Percentiles rank a stretch among this genome's conserved stretches.
phyloP scores from a whole-genome alignment of 2,888 invertebrate species.

The Fragum fragum region DNA sequence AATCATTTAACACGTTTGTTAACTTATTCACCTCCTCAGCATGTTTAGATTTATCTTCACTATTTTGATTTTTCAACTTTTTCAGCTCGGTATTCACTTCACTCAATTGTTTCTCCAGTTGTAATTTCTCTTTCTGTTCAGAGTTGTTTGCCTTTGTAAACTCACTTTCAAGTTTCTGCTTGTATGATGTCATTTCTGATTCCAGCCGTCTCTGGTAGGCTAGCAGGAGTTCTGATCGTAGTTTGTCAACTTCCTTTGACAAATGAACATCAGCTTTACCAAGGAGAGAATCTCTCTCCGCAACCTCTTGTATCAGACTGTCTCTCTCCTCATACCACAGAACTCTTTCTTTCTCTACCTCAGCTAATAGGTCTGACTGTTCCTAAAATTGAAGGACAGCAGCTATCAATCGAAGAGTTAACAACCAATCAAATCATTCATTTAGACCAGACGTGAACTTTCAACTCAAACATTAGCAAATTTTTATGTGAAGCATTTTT shows the following conservation, averaged over 20 bases:
- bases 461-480: no score
- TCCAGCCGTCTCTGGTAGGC: slow-evolving; percentile 71
- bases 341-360: slow-evolving; percentile 60
- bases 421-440: no score
- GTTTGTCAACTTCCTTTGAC: slow-evolving; percentile 72
- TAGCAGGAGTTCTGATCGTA: slow-evolving; percentile 68
- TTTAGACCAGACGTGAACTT: no score
- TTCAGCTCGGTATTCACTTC: slow-evolving; percentile 66
- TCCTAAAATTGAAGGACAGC: slow-evolving; percentile 40
- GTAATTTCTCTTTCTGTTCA: slow-evolving; percentile 66
- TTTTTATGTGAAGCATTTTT: no score
- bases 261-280: slow-evolving; percentile 76
- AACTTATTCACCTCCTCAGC: slow-evolving; percentile 57
- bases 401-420: no score
- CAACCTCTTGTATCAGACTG: slow-evolving; percentile 65
- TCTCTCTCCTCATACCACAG: slow-evolving; percentile 67
- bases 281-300: slow-evolving; percentile 70
- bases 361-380: slow-evolving; percentile 44
- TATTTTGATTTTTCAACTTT: slow-evolving; percentile 55
- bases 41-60: slow-evolving; percentile 35
- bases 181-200: slow-evolving; percentile 57
- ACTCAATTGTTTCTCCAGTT: slow-evolving; percentile 63
- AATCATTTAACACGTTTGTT: slow-evolving; percentile 43
- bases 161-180: slow-evolving; percentile 64
- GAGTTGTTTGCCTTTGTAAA: slow-evolving; percentile 52